Base-by-base conservation (phyloP, 2,113 vertebrate species). In the Mastomys natalensis region DNA sequence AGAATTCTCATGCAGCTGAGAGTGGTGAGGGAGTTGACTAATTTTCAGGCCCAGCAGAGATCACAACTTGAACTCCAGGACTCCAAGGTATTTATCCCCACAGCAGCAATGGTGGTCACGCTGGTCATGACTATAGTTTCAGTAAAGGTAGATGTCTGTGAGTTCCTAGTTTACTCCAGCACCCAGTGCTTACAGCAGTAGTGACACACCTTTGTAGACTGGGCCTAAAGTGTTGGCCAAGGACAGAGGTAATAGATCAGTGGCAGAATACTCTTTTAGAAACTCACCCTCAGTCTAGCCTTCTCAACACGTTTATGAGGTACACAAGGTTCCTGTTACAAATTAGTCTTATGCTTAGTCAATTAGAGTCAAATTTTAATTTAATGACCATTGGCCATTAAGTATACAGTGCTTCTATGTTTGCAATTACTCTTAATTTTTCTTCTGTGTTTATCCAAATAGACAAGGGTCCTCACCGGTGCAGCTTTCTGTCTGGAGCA, bases 361-460 rank as follows among this genome's bases (percentile, higher is more conserved):
- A 87, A 29, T 80, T 13, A 45, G 72, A 95, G 55, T 93, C 62
- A 78, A 31, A 21, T 95, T 90, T 84, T 90, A 72, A 48, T 70
- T 55, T 78, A 87, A 9, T 81, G 34, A 70, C 51, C 13, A 5
- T 45, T 45, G 60, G 45, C 17, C 17, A 37, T 91, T 45, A 97
- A 88, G 91, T 73, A 72, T 53, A 19, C 3, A 53, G 7, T 84
- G 64, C 17, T 94, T 96, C 16, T 77, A 43, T 93, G 80, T 89
- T 70, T 40, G 6, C 26, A 88, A 90, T n/a, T 89, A 40, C 31
- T 87, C 17, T 85, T 81, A 45, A 53, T 29, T 94, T 95, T 93
- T 91, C 48, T 89, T 13, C 43, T 82, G 24, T 43, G 60, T 89
- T 94, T 93, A 74, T 93, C 78, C 89, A 87, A 92, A 73, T 60